Evolutionary conservation across 2,113 vertebrate species (phyloP).

Genomic region (Triplophysa tibetana): DNA sequence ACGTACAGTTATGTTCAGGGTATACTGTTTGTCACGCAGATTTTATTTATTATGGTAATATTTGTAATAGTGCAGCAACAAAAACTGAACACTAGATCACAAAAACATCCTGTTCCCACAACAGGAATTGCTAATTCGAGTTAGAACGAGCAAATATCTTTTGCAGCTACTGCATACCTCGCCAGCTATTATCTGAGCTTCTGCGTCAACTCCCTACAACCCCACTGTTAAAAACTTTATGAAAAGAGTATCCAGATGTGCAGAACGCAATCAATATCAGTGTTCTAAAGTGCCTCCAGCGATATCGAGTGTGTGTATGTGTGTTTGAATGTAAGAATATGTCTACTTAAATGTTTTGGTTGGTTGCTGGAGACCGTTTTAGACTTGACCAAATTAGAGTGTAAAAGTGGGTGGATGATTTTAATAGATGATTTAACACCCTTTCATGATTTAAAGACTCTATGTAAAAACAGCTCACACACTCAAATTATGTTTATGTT

Average conservation of each 20-base stretch:
- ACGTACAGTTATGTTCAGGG: too few species aligned
- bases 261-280: constrained; percentile 3
- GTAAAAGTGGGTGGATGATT: constrained; percentile 48
- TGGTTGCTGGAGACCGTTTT: constrained; percentile 30
- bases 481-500: constrained; percentile 6
- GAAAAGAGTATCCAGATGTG: constrained; percentile 33
- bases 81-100: background rate
- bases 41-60: background rate
- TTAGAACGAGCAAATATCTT: background rate
- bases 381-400: constrained; percentile 27
- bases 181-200: background rate
- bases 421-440: constrained; percentile 47
- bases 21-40: background rate
- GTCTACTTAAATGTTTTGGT: constrained; percentile 31
- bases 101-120: background rate
- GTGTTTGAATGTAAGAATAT: background rate
- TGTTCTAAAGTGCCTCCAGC: background rate
- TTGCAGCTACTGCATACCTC: constrained; percentile 4
- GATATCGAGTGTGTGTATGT: background rate
- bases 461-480: constrained; percentile 24
- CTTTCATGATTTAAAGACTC: constrained; percentile 37
- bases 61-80: background rate
- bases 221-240: constrained; percentile 32
- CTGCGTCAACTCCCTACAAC: constrained; percentile 21
- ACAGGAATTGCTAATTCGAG: constrained; percentile 8